phyloP scores from a whole-genome alignment of 2,888 invertebrate species.

The Nomada flava region DNA sequence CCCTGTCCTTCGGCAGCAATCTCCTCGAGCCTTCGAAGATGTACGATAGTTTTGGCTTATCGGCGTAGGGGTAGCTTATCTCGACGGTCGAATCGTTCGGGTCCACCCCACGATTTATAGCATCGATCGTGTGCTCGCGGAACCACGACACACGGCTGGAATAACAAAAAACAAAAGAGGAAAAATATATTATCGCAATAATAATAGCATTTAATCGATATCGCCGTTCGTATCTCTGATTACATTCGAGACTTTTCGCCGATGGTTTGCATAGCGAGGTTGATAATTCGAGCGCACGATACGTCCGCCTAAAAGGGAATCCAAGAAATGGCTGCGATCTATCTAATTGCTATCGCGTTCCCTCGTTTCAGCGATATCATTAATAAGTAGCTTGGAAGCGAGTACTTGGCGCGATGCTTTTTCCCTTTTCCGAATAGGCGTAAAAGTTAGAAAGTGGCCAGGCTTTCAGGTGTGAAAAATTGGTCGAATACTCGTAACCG shows the following conservation, averaged over 20 bases:
- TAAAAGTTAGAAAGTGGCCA: background rate
- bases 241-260: no score
- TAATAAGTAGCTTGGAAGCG: background rate
- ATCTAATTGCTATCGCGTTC: no score
- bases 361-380: background rate
- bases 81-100: slow-evolving; percentile 30
- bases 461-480: slow-evolving; percentile 57
- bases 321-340: no score
- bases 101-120: slow-evolving; percentile 43
- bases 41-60: slow-evolving; percentile 42
- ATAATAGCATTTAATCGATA: no score
- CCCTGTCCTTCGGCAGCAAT: background rate
- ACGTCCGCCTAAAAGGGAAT: no score
- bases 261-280: no score
- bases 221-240: no score
- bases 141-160: background rate
- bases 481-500: slow-evolving; percentile 66
- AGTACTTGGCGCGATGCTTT: background rate
- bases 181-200: no score
- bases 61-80: slow-evolving; percentile 35
- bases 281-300: no score
- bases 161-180: no score
- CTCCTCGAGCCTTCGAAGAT: background rate
- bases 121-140: slow-evolving; percentile 28
- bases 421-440: background rate